Conservation (phyloP, 2,797 vertebrate genomes). For the Phrynocephalus guinanensis region DNA sequence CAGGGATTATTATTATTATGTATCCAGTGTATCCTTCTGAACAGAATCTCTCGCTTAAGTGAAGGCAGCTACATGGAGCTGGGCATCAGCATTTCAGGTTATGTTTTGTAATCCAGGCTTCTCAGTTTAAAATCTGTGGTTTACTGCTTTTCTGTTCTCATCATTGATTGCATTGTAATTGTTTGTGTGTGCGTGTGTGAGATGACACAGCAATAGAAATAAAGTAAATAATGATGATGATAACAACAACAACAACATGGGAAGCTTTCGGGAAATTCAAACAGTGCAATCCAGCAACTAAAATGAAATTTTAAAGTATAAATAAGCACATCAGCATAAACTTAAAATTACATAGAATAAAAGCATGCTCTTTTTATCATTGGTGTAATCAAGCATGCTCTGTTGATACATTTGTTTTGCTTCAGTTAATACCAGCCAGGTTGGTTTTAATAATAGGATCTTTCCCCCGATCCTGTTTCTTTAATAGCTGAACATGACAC, state of each 20-base stretch:
- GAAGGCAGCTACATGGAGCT: no score
- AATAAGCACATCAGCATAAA: not conserved
- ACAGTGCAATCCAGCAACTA: not conserved
- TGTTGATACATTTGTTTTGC: slow-evolving; percentile 12
- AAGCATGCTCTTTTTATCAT: slow-evolving; percentile 47
- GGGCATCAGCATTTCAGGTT: not conserved
- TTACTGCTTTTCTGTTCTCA: not conserved
- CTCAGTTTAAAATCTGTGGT: not conserved
- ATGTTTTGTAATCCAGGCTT: not conserved
- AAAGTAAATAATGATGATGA: not conserved
- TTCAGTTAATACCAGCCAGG: slow-evolving; percentile 42
- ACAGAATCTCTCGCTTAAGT: not conserved
- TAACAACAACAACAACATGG: not conserved
- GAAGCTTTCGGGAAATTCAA: not conserved
- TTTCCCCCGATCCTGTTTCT: not conserved
- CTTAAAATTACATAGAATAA: not conserved
- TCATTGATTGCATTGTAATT: not conserved
- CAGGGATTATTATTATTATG: not conserved
- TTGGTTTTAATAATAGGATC: not conserved
- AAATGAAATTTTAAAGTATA: not conserved
- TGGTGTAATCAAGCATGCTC: slow-evolving; percentile 34
- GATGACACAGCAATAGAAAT: not conserved
- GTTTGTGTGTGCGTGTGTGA: not conserved
- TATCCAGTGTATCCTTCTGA: not conserved
- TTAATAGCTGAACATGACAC: not conserved